phyloP scores from a whole-genome alignment of 2,113 vertebrate species.

The Gymnorhina tibicen region DNA sequence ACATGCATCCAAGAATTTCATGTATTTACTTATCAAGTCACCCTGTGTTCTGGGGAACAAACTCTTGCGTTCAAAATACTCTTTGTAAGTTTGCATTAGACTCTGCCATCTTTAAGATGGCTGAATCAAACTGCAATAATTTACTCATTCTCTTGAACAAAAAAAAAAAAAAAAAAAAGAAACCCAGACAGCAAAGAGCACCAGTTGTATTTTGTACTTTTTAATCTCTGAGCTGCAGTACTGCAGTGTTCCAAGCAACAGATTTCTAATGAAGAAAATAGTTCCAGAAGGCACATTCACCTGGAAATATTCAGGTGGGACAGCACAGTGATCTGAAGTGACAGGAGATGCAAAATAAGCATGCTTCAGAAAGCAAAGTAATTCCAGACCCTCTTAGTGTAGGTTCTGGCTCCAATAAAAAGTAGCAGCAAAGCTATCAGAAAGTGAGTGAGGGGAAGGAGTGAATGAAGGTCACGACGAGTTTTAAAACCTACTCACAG shows the following conservation, averaged over 20 bases:
- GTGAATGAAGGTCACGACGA: neutral
- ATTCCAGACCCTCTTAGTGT: neutral
- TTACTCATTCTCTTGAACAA: neutral
- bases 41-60: neutral
- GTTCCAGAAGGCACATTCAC: neutral
- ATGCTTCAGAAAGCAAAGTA: neutral
- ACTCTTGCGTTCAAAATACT: neutral
- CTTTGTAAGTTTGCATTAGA: neutral
- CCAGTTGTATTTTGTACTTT: neutral
- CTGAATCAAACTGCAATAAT: neutral
- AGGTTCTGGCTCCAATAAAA: neutral
- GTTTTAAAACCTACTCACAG: neutral
- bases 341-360: neutral
- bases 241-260: neutral
- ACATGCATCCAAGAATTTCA: neutral
- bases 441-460: neutral
- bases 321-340: neutral
- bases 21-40: neutral
- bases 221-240: neutral
- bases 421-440: neutral
- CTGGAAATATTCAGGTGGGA: neutral
- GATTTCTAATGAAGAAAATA: neutral
- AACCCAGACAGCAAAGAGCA: neutral
- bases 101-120: neutral
- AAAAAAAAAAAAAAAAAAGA: neutral